A percentile compares a stretch with the other conserved stretches of the same genome.
Conservation (phyloP, 2,797 vertebrate genomes). For the Poeciliopsis presidionis region DNA sequence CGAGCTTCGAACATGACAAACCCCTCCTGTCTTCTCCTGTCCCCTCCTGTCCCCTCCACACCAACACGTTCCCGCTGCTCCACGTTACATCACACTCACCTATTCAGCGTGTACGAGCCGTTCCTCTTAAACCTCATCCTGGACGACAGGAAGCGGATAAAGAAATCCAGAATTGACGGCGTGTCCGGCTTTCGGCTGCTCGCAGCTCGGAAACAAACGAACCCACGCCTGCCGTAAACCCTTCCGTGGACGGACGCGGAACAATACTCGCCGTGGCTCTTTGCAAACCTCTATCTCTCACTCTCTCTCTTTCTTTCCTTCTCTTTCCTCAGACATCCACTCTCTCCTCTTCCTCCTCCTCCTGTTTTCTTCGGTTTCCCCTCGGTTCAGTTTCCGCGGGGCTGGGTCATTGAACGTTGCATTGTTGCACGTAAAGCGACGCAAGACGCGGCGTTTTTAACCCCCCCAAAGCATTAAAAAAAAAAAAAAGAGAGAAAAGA, state of each 20-base stretch:
- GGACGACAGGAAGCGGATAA: constrained; percentile 82
- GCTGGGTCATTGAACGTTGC: constrained; percentile 63
- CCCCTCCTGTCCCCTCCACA: neutral
- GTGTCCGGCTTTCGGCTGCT: constrained; percentile 55
- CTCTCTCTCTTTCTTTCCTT: constrained; percentile 16
- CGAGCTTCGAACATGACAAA: constrained; percentile 11
- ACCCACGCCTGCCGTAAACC: neutral
- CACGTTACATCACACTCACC: constrained; percentile 72
- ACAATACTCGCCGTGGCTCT: constrained; percentile 46
- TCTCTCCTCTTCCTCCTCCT: constrained; percentile 8
- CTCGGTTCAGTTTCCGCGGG: constrained; percentile 63
- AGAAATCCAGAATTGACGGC: constrained; percentile 83
- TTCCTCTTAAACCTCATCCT: constrained; percentile 88
- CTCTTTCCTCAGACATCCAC: constrained; percentile 48
- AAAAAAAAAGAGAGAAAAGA: neutral
- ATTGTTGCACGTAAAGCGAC: constrained; percentile 4
- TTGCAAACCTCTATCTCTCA: constrained; percentile 39
- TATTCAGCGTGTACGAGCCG: constrained; percentile 87
- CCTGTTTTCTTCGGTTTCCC: constrained; percentile 24
- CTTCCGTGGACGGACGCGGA: constrained; percentile 40
- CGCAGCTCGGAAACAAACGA: constrained; percentile 40
- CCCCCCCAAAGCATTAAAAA: neutral
- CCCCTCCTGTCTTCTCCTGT: neutral
- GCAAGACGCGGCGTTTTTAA: neutral
- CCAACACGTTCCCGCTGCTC: constrained; percentile 13